phyloP scores from a whole-genome alignment of 1,140 invertebrate genomes.

The Drosophila lacteicornis region DNA sequence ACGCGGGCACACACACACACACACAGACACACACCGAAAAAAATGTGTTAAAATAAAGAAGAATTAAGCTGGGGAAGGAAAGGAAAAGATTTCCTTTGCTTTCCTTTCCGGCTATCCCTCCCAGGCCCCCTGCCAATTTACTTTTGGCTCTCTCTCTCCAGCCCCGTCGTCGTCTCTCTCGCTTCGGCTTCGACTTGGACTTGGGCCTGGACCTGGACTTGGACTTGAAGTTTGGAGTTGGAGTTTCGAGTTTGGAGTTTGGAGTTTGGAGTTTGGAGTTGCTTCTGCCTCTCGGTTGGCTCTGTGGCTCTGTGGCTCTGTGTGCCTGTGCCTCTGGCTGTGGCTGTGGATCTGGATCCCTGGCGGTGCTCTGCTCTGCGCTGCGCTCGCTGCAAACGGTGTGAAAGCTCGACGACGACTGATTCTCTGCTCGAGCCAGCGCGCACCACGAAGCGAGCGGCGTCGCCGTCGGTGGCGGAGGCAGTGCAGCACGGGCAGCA shows the following conservation, averaged over 20 bases:
- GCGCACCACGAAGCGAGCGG: constrained; percentile 70
- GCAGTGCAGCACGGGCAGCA: constrained; percentile 10
- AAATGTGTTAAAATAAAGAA: constrained; percentile 26
- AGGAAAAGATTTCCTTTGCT: constrained; percentile 24
- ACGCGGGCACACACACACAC: not conserved
- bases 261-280: constrained; percentile 5
- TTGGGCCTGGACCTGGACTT: constrained; percentile 5
- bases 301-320: constrained; percentile 10
- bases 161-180: not conserved
- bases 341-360: constrained; percentile 33
- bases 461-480: constrained; percentile 3
- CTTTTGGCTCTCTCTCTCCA: constrained; percentile 40
- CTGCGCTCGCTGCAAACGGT: constrained; percentile 81
- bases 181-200: not conserved
- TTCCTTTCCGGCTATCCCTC: not conserved
- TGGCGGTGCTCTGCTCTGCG: constrained; percentile 48
- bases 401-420: constrained; percentile 84
- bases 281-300: constrained; percentile 41
- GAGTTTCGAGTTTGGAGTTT: not conserved
- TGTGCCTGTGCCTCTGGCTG: constrained; percentile 29
- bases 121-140: constrained; percentile 33
- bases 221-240: not conserved
- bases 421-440: constrained; percentile 67
- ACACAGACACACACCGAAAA: constrained; percentile 33
- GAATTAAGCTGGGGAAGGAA: constrained; percentile 7